Percentiles rank a stretch among this genome's conserved stretches.
Evolutionary conservation across 2,113 vertebrate species (phyloP).

Genomic region (Chionodraco myersi): DNA sequence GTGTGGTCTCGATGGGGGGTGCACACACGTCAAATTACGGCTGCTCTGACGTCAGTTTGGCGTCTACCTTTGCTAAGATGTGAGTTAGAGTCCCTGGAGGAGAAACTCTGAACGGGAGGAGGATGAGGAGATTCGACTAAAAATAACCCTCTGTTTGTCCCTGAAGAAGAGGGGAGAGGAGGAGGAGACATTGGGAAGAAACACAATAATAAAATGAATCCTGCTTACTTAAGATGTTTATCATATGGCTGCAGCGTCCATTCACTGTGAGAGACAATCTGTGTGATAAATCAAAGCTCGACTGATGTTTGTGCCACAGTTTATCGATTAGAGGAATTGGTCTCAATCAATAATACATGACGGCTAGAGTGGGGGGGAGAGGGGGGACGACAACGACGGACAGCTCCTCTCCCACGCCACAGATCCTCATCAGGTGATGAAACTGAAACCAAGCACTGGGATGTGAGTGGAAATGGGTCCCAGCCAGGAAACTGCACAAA

Average conservation of each 20-base stretch:
- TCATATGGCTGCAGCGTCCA: not conserved
- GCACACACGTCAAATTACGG: slow-evolving; percentile 93
- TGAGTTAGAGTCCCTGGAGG: slow-evolving; percentile 77
- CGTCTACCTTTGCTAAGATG: slow-evolving; percentile 87
- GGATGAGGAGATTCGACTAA: slow-evolving; percentile 62
- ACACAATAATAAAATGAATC: slow-evolving; percentile 4
- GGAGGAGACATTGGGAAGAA: not conserved
- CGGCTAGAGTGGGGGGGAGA: not conserved
- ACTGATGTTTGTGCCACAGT: not conserved
- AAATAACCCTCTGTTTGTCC: slow-evolving; percentile 70
- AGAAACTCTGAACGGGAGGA: slow-evolving; percentile 40
- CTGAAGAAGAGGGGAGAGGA: slow-evolving; percentile 8
- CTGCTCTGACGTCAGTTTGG: slow-evolving; percentile 91
- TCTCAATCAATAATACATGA: not conserved
- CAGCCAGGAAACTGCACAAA: not conserved
- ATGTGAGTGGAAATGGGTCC: not conserved
- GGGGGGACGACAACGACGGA: slow-evolving; percentile 48
- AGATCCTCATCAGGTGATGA: slow-evolving; percentile 4
- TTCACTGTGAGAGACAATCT: not conserved
- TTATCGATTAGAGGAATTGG: not conserved
- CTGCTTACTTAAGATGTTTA: not conserved
- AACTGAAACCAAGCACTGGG: not conserved
- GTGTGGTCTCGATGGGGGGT: slow-evolving; percentile 72
- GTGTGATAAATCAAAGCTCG: not conserved
- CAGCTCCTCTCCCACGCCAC: slow-evolving; percentile 52